Evolutionary conservation across 2,797 vertebrate genomes (phyloP).

Genomic region (Champsocephalus gunnari): DNA sequence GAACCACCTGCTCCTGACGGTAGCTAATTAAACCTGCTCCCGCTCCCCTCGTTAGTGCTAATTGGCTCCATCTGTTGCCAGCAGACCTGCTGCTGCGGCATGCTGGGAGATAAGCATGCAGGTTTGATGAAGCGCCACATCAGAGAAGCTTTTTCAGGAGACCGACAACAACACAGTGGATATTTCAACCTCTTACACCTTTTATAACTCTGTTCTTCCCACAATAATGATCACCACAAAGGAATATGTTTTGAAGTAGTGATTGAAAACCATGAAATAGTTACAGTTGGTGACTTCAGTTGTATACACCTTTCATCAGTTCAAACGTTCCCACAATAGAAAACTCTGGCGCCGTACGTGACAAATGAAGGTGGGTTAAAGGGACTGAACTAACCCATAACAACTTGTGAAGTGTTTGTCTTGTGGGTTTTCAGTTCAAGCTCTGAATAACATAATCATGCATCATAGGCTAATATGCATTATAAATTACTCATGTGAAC

Average conservation of each 20-base stretch:
- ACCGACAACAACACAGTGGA: not conserved
- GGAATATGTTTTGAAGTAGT: not conserved
- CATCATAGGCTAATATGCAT: not conserved
- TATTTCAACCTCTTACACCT: not conserved
- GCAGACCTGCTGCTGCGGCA: slow-evolving; percentile 26
- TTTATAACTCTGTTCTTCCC: not conserved
- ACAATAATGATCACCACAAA: not conserved
- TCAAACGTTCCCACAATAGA: too few species aligned
- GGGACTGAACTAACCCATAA: not conserved
- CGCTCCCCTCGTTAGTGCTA: slow-evolving; percentile 35
- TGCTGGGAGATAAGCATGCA: slow-evolving; percentile 22
- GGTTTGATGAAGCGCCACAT: not conserved
- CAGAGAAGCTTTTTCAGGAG: not conserved
- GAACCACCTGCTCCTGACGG: slow-evolving; percentile 25
- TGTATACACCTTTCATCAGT: too few species aligned
- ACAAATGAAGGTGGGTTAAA: not conserved
- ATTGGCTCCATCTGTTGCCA: slow-evolving; percentile 54
- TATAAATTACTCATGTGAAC: not conserved
- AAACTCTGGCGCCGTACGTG: not conserved
- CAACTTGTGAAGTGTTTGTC: not conserved
- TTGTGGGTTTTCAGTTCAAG: not conserved
- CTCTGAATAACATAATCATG: not conserved
- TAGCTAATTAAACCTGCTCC: slow-evolving; percentile 36
- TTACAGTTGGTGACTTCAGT: not conserved
- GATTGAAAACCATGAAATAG: not conserved